Conservation (phyloP, 2,888 invertebrate genomes). For the Gerosis bhagava region DNA sequence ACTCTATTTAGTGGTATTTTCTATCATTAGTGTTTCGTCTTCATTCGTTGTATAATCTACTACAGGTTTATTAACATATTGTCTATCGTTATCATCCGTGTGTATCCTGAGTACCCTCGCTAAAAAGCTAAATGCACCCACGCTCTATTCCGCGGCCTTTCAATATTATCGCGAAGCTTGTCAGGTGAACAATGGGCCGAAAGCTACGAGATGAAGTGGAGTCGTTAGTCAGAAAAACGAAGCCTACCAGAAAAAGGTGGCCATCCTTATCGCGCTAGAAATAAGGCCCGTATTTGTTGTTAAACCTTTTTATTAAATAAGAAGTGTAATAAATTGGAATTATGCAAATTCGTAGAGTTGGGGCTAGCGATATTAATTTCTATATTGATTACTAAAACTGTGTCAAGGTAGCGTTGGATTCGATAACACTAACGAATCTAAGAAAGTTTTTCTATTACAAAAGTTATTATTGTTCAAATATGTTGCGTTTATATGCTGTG, state of each 20-base stretch:
- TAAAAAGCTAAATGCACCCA: slow-evolving; percentile 59
- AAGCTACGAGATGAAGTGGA: slow-evolving; percentile 60
- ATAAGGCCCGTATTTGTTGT: neutral
- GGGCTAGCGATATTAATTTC: slow-evolving; percentile 16
- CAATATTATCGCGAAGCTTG: slow-evolving; percentile 72
- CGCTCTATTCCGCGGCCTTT: slow-evolving; percentile 63
- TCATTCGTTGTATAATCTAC: no score
- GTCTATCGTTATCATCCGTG: no score
- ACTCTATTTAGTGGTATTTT: slow-evolving; percentile 64
- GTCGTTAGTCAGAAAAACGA: slow-evolving; percentile 53
- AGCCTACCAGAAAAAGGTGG: neutral
- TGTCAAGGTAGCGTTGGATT: slow-evolving; percentile 11
- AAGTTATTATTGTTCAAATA: no score
- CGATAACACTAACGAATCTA: neutral
- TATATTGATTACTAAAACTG: slow-evolving; percentile 19
- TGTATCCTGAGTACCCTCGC: slow-evolving; percentile 44
- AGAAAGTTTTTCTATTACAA: no score
- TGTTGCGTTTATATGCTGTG: no score
- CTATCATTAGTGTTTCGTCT: no score
- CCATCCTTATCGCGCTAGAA: neutral
- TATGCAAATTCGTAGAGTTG: slow-evolving; percentile 19
- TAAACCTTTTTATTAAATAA: slow-evolving; percentile 5
- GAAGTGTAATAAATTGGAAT: slow-evolving; percentile 18
- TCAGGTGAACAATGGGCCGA: slow-evolving; percentile 65
- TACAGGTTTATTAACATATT: no score